Evolutionary conservation across 1,140 invertebrate genomes (phyloP), one percentile per base, ranked within the genome.

Genomic region (Aphidius ervi): DNA sequence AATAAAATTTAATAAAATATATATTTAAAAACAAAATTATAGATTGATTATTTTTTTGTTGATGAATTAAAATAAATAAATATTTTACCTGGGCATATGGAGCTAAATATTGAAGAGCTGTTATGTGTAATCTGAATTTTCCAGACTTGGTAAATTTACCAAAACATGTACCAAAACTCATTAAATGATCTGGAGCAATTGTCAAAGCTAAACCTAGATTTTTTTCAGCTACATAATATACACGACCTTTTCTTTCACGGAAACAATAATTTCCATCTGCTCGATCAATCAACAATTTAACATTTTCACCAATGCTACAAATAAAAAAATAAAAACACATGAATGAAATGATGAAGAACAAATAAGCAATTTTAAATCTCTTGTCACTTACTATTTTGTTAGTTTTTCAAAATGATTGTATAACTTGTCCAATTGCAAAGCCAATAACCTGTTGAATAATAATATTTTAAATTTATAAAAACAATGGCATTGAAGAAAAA

Each of bases 241-340:
- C 90, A 64, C 96, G 82, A 65, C 97, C 90, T 70, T 90, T 92
- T 69, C 94, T 91, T 70, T 98, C 88, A 67, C 97, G 85, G 74
- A 99, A 99, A 70, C 95, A 98, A 72, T 99, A 99, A 46, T 88
- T 85, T 20, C 95, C 96, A 86, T 99, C 97, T n/a, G 94, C 89
- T 62, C 97, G 81, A 71, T 99, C 95, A 61, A 99, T 89, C 5
- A 99, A 77, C n/a, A 92, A 75, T 75, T 94, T 93, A 1, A 99
- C 87, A 81, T 99, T 99, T 9, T 91, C 87, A 6, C 97, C 97
- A 80, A 99, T 98, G 77, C 95, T 98, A 74, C 66, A 87, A 63
- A 57, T 56, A 46, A 62, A 9, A 56, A 61, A 46, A 64, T 63
- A 57, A 58, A 45, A 50, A 56, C n/a, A 49, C 23, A 58, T 48